phyloP scores from a whole-genome alignment of 2,888 invertebrate genomes.

The Capitulum mitella region DNA sequence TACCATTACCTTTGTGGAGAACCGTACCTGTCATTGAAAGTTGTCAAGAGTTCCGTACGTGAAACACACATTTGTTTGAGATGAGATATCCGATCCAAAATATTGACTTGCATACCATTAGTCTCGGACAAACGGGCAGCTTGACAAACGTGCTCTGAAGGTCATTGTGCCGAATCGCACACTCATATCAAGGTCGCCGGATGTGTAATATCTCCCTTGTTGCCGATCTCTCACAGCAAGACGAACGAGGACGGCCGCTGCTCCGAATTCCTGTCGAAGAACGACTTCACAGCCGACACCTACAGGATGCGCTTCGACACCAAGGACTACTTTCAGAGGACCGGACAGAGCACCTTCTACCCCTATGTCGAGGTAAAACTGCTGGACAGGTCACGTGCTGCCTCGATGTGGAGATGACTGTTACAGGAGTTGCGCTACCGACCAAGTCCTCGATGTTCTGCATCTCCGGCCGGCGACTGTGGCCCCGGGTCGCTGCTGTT shows the following conservation, averaged over 20 bases:
- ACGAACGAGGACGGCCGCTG: slow-evolving; percentile 58
- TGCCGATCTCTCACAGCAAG: slow-evolving; percentile 31
- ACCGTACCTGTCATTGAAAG: too few relatives aligned
- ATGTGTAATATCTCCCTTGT: not conserved
- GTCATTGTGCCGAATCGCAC: too few relatives aligned
- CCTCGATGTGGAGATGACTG: not conserved
- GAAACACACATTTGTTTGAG: too few relatives aligned
- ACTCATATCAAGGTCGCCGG: too few relatives aligned
- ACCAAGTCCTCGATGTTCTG: not conserved
- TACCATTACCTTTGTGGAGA: too few relatives aligned
- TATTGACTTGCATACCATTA: too few relatives aligned
- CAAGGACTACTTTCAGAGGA: slow-evolving; percentile 57
- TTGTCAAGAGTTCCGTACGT: too few relatives aligned
- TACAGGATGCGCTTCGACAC: slow-evolving; percentile 70
- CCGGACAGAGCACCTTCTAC: slow-evolving; percentile 49
- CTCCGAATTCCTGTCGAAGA: slow-evolving; percentile 53
- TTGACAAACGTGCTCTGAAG: too few relatives aligned
- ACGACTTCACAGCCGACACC: slow-evolving; percentile 57
- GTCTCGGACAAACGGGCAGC: too few relatives aligned
- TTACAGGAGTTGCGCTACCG: not conserved
- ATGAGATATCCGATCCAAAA: too few relatives aligned
- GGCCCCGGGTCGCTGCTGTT: not conserved
- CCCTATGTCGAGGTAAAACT: slow-evolving; percentile 63
- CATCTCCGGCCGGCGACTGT: not conserved
- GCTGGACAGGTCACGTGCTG: slow-evolving; percentile 22